Percentiles rank a stretch among this genome's conserved stretches.
Conservation (phyloP, 2,888 invertebrate genomes). For the Lasioglossum oenotherae region DNA sequence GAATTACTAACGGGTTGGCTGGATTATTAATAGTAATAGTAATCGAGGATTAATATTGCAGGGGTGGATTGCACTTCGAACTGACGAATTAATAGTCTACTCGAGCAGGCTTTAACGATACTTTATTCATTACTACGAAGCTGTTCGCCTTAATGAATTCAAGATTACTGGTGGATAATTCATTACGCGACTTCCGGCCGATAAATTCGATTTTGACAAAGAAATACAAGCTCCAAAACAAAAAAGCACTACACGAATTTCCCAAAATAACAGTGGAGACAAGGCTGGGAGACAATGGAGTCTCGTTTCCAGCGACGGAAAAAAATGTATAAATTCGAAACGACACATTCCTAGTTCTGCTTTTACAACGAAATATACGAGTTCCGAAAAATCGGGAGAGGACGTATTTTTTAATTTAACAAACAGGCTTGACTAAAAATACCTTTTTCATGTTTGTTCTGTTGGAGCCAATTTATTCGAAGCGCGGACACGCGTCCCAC, state of each 20-base stretch:
- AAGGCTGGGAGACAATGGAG: neutral
- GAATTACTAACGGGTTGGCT: neutral
- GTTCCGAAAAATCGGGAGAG: neutral
- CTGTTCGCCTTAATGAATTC: neutral
- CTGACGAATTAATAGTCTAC: neutral
- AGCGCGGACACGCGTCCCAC: neutral
- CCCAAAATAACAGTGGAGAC: neutral
- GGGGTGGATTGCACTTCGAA: neutral
- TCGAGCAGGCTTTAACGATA: neutral
- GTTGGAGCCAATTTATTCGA: neutral
- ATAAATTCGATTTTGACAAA: neutral
- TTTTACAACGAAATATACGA: neutral
- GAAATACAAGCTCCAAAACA: neutral
- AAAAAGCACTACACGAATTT: neutral
- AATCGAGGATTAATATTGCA: neutral
- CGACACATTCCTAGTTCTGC: neutral
- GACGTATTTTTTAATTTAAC: neutral
- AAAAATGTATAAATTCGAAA: neutral
- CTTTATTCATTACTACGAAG: neutral
- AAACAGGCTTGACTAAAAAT: neutral
- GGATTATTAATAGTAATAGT: neutral
- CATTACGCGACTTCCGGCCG: neutral
- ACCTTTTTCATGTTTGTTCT: neutral
- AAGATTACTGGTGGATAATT: neutral
- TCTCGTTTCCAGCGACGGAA: neutral